Evolutionary conservation across 2,888 invertebrate species (phyloP).

Genomic region (Himalopsyche kuldschensis): DNA sequence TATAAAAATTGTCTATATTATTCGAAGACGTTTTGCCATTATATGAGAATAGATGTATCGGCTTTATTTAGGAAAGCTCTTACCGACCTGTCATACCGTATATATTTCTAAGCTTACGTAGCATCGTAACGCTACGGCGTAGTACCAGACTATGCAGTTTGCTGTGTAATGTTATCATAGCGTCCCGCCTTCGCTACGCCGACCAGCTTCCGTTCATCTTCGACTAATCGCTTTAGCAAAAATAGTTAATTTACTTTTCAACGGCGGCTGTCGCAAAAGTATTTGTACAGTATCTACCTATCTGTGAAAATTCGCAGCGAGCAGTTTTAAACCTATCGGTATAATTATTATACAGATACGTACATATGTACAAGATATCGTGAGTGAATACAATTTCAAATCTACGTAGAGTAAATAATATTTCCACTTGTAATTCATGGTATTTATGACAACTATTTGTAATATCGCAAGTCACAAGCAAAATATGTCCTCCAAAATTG

Average conservation of each 20-base stretch:
- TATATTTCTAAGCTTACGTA: neutral
- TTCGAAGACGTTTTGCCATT: neutral
- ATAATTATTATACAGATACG: too few relatives aligned
- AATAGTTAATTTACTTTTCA: constrained; percentile 2
- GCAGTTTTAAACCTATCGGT: too few relatives aligned
- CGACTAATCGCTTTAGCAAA: constrained; percentile 3
- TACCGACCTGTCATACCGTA: neutral
- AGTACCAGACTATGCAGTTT: neutral
- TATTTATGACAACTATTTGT: too few relatives aligned
- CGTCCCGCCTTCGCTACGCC: neutral
- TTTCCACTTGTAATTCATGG: too few relatives aligned
- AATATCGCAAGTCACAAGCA: too few relatives aligned
- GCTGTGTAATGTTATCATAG: neutral
- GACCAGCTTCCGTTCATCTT: constrained; percentile 1
- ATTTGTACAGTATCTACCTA: neutral
- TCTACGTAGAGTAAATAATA: too few relatives aligned
- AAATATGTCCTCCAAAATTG: too few relatives aligned
- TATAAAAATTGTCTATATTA: too few relatives aligned
- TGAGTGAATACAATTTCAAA: too few relatives aligned
- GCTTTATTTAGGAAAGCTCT: neutral
- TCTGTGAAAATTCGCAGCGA: too few relatives aligned
- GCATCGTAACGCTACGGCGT: neutral
- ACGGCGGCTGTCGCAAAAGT: neutral
- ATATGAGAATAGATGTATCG: neutral
- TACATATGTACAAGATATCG: too few relatives aligned